Percentiles rank a stretch among this genome's conserved stretches.
phyloP scores from a whole-genome alignment of 2,888 invertebrate species.

The Harpalus rubripes region DNA sequence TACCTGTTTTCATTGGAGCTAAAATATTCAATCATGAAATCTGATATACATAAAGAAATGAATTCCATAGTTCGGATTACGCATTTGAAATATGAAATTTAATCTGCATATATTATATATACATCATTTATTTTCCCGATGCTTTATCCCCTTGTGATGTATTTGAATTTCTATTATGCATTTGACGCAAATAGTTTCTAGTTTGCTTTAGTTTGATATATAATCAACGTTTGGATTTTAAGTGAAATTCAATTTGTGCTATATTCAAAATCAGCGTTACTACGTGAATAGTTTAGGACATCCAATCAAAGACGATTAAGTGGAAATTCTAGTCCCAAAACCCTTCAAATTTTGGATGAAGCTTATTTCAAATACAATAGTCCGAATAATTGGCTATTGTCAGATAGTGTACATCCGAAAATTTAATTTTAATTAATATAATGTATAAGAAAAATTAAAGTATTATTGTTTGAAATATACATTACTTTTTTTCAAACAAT shows the following conservation, averaged over 20 bases:
- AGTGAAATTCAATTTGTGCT: slow-evolving; percentile 21
- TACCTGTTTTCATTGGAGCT: slow-evolving; percentile 4
- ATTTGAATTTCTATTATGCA: slow-evolving; percentile 30
- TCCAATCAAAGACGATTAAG: background rate
- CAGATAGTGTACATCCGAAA: too few species aligned
- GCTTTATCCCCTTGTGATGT: slow-evolving; percentile 30
- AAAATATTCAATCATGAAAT: slow-evolving; percentile 41
- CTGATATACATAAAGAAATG: slow-evolving; percentile 39
- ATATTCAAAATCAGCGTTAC: slow-evolving; percentile 22
- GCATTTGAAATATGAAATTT: slow-evolving; percentile 40
- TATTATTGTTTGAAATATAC: too few species aligned
- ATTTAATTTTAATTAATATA: too few species aligned
- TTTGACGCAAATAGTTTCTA: slow-evolving; percentile 19
- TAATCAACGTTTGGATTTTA: slow-evolving; percentile 39
- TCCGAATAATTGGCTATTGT: too few species aligned
- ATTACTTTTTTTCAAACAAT: too few species aligned
- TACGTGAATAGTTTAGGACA: background rate
- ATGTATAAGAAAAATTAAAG: too few species aligned
- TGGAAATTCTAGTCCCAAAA: background rate
- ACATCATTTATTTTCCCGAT: slow-evolving; percentile 24
- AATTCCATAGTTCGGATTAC: slow-evolving; percentile 30
- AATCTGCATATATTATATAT: slow-evolving; percentile 33
- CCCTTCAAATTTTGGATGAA: background rate
- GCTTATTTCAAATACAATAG: too few species aligned
- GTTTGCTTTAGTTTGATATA: slow-evolving; percentile 35